Evolutionary conservation across 2,113 vertebrate genomes (phyloP).

Genomic region (Ictalurus punctatus): DNA sequence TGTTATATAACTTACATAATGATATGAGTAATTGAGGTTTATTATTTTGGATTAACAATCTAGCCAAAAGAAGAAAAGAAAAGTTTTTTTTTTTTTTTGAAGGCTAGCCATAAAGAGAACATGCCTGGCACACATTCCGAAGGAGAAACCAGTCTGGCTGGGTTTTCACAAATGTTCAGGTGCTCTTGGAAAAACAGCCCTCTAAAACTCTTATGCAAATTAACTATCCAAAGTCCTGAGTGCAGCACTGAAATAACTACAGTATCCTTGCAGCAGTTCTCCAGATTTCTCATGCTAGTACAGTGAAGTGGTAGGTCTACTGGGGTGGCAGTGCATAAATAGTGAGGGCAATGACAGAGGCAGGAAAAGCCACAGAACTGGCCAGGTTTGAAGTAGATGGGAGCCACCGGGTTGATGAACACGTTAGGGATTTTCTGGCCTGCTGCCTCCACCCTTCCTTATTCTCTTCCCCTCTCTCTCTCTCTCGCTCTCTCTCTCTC

Average conservation of each 20-base stretch:
- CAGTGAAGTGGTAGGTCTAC: conserved; percentile 35
- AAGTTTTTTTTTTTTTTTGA: too few species aligned
- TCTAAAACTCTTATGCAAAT: conserved; percentile 15
- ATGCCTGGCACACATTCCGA: background rate
- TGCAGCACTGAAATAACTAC: conserved; percentile 45
- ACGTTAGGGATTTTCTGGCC: conserved; percentile 18
- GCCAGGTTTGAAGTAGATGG: conserved; percentile 70
- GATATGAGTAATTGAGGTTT: background rate
- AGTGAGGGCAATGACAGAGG: conserved; percentile 72
- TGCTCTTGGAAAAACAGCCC: background rate
- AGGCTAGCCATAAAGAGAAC: background rate
- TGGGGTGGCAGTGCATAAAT: conserved; percentile 64
- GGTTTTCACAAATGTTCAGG: conserved; percentile 1
- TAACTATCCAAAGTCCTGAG: background rate
- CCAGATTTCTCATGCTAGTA: conserved; percentile 18
- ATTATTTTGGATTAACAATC: background rate
- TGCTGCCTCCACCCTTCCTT: conserved; percentile 23
- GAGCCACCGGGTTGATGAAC: conserved; percentile 52
- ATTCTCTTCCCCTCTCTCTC: background rate
- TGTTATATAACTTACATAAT: background rate
- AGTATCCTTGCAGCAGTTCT: background rate
- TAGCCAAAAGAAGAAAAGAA: background rate
- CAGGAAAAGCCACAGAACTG: conserved; percentile 70
- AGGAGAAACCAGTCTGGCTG: background rate
- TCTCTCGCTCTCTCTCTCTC: background rate